phyloP scores from a whole-genome alignment of 1,140 invertebrate species.

The Psix sp. region DNA sequence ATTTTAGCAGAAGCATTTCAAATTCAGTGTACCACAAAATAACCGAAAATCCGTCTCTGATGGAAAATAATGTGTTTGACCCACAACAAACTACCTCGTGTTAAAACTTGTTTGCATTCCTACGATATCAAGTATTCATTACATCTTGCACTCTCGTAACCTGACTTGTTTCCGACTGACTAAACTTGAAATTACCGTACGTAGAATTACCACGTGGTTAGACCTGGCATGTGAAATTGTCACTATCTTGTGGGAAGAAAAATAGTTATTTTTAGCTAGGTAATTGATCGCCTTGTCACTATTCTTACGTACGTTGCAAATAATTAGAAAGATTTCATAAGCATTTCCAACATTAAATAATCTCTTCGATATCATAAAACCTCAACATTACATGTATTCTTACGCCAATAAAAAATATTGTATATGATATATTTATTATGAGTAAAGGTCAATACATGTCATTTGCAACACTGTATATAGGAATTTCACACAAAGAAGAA shows the following conservation, averaged over 20 bases:
- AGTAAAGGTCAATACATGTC: no score
- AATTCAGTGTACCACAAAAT: neutral
- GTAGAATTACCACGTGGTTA: conserved; percentile 17
- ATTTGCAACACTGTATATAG: no score
- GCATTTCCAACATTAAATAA: no score
- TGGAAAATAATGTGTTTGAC: conserved; percentile 26
- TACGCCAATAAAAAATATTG: no score
- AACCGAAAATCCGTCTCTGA: conserved; percentile 2
- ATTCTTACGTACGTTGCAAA: no score
- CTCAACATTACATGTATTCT: no score
- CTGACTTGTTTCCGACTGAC: conserved; percentile 35
- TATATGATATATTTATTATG: no score
- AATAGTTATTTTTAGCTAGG: neutral
- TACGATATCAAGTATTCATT: conserved; percentile 43
- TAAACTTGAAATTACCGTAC: conserved; percentile 27
- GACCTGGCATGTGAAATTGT: conserved; percentile 2
- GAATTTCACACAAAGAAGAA: no score
- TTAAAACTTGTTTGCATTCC: conserved; percentile 46
- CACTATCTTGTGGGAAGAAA: neutral
- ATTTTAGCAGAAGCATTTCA: conserved; percentile 5
- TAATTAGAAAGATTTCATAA: no score
- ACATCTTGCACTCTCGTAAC: conserved; percentile 32
- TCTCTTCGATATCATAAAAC: no score
- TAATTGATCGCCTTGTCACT: no score
- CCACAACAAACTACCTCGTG: conserved; percentile 23